phyloP scores from a whole-genome alignment of 2,888 invertebrate genomes.

The Apamea monoglypha region DNA sequence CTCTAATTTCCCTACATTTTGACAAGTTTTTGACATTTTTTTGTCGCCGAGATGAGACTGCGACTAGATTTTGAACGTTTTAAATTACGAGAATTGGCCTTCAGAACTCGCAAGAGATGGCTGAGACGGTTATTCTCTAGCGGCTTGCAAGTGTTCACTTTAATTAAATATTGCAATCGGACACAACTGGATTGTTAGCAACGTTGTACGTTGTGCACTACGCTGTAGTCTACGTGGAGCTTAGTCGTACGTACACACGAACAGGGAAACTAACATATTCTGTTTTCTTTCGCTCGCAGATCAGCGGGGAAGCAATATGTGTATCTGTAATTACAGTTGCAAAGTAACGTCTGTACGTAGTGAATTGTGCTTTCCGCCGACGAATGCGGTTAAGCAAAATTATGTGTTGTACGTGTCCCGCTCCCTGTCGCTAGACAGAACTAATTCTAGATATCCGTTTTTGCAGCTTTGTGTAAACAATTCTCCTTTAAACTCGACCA shows the following conservation, averaged over 20 bases:
- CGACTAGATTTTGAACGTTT: too few species aligned
- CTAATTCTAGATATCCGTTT: constrained; percentile 70
- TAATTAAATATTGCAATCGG: constrained; percentile 54
- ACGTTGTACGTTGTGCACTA: not conserved
- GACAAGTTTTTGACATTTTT: too few species aligned
- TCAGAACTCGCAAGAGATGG: constrained; percentile 23
- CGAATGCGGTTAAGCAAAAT: constrained; percentile 75
- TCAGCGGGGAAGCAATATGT: constrained; percentile 55
- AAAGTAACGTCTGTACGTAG: constrained; percentile 61
- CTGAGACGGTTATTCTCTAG: constrained; percentile 19
- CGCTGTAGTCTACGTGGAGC: constrained; percentile 16
- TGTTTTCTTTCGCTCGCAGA: constrained; percentile 58
- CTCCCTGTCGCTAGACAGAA: constrained; percentile 62
- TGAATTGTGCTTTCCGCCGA: constrained; percentile 64
- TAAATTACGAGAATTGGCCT: too few species aligned
- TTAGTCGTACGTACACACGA: constrained; percentile 34
- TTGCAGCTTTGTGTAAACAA: constrained; percentile 63
- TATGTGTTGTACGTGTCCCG: constrained; percentile 72
- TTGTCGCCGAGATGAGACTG: too few species aligned
- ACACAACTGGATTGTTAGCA: constrained; percentile 42
- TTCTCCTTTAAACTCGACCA: constrained; percentile 49
- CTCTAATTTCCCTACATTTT: too few species aligned
- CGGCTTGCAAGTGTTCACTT: constrained; percentile 23
- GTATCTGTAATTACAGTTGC: constrained; percentile 65
- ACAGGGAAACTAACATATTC: constrained; percentile 23